Conservation (phyloP, 2,888 invertebrate genomes). For the Erebia aethiops region DNA sequence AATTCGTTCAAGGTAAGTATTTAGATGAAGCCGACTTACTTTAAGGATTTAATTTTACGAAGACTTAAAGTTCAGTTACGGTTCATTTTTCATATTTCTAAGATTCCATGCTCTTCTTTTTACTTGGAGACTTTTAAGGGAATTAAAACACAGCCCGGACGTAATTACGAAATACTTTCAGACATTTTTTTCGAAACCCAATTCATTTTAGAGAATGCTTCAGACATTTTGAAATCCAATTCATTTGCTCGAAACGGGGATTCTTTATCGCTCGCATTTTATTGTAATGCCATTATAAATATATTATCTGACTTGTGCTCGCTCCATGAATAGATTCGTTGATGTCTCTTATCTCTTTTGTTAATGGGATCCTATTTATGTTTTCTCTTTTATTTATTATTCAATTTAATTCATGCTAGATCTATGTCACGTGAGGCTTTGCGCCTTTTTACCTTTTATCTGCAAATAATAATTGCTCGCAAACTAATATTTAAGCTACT, state of each 20-base stretch:
- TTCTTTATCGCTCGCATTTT: constrained; percentile 9
- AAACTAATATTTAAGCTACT: too few species aligned
- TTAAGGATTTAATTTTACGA: too few species aligned
- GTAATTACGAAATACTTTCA: constrained; percentile 8
- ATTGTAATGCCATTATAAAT: constrained; percentile 14
- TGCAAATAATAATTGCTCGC: too few species aligned
- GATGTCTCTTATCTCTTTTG: constrained; percentile 3
- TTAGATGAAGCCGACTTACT: too few species aligned
- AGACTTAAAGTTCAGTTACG: background rate
- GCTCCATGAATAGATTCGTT: constrained; percentile 4
- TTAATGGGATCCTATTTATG: background rate
- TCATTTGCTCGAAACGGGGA: constrained; percentile 7
- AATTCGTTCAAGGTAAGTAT: too few species aligned
- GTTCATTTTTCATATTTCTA: background rate
- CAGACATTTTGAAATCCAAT: constrained; percentile 6
- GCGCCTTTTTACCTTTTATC: too few species aligned
- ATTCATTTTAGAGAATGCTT: constrained; percentile 10
- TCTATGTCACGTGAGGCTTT: background rate
- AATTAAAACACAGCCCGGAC: constrained; percentile 6
- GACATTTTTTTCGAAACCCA: constrained; percentile 2
- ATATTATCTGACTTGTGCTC: constrained; percentile 14
- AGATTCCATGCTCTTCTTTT: background rate
- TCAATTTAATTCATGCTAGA: background rate
- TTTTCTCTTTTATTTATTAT: background rate
- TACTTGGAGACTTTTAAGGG: constrained; percentile 1